These are phyloP conservation scores for Peucedramus taeniatus DNA, from an alignment of 2,113 vertebrate genomes.

Conservation along the genomic window DNA sequence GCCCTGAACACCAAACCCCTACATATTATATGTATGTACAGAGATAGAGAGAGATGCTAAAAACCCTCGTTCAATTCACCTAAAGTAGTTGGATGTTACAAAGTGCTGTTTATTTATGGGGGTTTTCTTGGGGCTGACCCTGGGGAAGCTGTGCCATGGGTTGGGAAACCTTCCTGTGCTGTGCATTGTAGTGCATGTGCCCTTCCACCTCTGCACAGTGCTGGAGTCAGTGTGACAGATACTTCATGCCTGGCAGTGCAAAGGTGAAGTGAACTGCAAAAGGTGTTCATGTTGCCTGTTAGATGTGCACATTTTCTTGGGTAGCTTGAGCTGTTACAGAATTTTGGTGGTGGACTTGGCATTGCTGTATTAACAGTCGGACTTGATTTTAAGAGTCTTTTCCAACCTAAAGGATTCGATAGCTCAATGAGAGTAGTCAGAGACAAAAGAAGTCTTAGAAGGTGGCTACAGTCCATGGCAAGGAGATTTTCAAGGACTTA, in stretches of 20 bases:
- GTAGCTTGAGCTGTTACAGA: neutral
- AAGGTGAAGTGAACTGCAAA: neutral
- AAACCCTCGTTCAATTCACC: neutral
- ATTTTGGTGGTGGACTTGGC: neutral
- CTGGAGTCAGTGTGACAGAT: neutral
- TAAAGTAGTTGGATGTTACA: neutral
- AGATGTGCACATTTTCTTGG: neutral
- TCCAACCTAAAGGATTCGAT: neutral
- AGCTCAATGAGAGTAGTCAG: neutral
- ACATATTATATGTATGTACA: neutral
- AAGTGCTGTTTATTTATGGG: neutral
- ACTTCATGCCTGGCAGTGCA: neutral
- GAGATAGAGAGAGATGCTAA: neutral
- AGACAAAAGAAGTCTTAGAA: neutral
- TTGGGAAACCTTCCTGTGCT: neutral
- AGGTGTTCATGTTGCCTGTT: neutral
- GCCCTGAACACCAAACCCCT: accelerated
- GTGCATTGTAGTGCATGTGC: neutral
- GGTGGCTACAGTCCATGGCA: neutral
- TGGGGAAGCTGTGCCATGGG: neutral
- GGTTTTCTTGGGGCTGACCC: neutral
- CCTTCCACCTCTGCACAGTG: neutral
- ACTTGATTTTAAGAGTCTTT: neutral
- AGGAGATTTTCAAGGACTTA: neutral
- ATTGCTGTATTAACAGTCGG: neutral